These are phyloP conservation scores for Drosophila kepulauana DNA, from an alignment of 1,140 invertebrate species.

Conservation along the genomic window DNA sequence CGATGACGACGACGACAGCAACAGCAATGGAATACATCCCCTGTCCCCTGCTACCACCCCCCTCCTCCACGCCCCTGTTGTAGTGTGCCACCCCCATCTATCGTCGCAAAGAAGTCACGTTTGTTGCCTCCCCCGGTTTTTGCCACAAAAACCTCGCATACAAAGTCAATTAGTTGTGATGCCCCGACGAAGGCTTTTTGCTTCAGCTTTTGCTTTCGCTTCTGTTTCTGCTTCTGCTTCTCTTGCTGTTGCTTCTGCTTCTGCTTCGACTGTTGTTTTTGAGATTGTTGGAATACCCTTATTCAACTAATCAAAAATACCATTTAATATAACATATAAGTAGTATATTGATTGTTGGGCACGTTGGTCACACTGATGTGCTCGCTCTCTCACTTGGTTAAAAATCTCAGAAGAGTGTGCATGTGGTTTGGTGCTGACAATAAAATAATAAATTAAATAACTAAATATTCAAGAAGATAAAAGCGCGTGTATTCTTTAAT, in stretches of 20 bases:
- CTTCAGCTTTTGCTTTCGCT: background rate
- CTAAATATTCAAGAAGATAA: too few species aligned
- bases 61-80: background rate
- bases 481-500: too few species aligned
- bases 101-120: conserved; percentile 60
- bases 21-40: background rate
- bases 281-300: too few species aligned
- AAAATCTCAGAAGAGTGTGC: too few species aligned
- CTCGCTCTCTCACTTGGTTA: too few species aligned
- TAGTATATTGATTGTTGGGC: too few species aligned
- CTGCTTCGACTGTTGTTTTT: conserved; percentile 50
- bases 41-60: background rate
- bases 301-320: too few species aligned
- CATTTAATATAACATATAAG: too few species aligned
- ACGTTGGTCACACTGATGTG: too few species aligned
- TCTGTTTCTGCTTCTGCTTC: conserved; percentile 19
- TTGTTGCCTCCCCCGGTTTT: conserved; percentile 33
- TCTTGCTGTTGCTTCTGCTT: conserved; percentile 12
- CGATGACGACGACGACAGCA: conserved; percentile 25
- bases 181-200: conserved; percentile 45
- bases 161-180: conserved; percentile 79
- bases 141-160: conserved; percentile 42
- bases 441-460: too few species aligned
- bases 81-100: background rate
- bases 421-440: too few species aligned